Base-by-base conservation (phyloP, 1,140 invertebrate genomes). In the Dryas iulia region DNA sequence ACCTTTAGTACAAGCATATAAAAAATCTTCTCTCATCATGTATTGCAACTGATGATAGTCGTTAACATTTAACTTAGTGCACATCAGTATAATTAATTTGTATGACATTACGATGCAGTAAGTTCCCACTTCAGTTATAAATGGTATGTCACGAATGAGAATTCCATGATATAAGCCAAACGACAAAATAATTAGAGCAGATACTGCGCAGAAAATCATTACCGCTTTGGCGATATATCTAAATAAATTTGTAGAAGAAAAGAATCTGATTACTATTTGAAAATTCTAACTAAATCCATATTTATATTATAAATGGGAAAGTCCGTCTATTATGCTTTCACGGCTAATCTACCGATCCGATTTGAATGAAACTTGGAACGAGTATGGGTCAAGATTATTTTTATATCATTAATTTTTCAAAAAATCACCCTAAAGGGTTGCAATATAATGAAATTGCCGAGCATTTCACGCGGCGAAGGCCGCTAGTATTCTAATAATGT, bases 31-130 rank as follows among this genome's bases (percentile, higher is more conserved):
- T 56, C 72, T 62, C 62, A 86, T 76, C 1, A 66, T 65, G 25
- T 59, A 57, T 21, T 82, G 53, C 3, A 86, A 72, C 10, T 69
- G 66, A 8, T 78, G 71, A 56, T 81, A 87, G 24, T 83, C 66
- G 1, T 23, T 26, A 23, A 77, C 35, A 70, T 86, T 81, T 1
- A 59, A 39, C 26, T 74, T 76, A 6, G 79, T 80, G 28, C 77
- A 78, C 1, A 66, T 70, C 4, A 82, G 23, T 52, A 86, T 86
- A 8, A 82, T 30, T 2, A 82, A 24, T 33, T 80, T 73, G 57
- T 86, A 86, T 0, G 68, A 28, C 26, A 86, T 31, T 2, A 86
- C 69, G 23, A 86, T 69, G 0, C 73, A 39, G 33, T 88, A 88
- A 0, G 77, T 77, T 1, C 74, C 82, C 0, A 64, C 71, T 74